Evolutionary conservation across 1,140 invertebrate genomes (phyloP), one percentile per base, ranked within the genome.

Genomic region (Ceratitis capitata): DNA sequence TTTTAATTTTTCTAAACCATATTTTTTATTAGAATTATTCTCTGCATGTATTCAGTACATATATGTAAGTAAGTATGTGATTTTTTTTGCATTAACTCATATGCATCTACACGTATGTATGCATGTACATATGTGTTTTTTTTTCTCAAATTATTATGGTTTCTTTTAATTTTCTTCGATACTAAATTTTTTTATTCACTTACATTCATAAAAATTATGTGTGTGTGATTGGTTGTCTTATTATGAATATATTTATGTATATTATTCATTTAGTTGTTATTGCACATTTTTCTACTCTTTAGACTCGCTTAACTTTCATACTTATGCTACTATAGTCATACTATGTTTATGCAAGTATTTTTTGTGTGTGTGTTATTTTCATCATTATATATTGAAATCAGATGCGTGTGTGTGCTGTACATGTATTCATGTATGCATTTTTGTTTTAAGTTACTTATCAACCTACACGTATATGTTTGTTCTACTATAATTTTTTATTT

Each of bases 1-100:
- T 85, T 85, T 45, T 83, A 82, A 85, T 85, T 85, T 85, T 39
- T 85, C 85, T 85, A 85, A 85, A 85, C 78, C 85, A 85, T 85
- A 82, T 42, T 45, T 85, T 85, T 83, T 85, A 82, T 85, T 82
- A n/a, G n/a, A n/a, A n/a, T n/a, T n/a, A 49, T 47, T 85, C 26
- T 85, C 53, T 56, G 39, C 23, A 56, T 74, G 69, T 83, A 14
- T 49, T 83, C 26, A 29, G 53, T 83, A 61, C 58, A 39, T 56
- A 64, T 14, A 64, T 78, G 69, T 78, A 42, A 42, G 69, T 78
- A 14, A 10, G n/a, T 78, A 9, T 45, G 69, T 45, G 69, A 51
- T 35, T 58, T 83, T 83, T 84, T 58, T 42, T 16, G 29, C 29
- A 35, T 61, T 83, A 12, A 19, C 26, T 69, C 29, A 53, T 53